Percentiles rank a stretch among this genome's conserved stretches.
Evolutionary conservation across 2,888 invertebrate genomes (phyloP).

Genomic region (Pediacus dermestoides): DNA sequence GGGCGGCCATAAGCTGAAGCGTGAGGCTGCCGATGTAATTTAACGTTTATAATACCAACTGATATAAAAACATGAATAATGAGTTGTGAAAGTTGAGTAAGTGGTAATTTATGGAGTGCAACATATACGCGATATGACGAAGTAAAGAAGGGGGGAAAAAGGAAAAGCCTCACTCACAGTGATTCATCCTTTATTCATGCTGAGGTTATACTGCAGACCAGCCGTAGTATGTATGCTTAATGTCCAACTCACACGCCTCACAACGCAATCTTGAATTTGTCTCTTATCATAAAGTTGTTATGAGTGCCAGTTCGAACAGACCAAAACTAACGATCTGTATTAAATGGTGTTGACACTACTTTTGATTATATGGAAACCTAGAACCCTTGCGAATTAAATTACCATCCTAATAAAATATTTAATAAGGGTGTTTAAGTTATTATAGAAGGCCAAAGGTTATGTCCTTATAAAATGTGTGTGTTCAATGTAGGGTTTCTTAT

Average conservation of each 20-base stretch:
- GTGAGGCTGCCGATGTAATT: constrained; percentile 6
- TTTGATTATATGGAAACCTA: background rate
- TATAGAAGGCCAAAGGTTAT: constrained; percentile 26
- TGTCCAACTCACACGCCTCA: constrained; percentile 14
- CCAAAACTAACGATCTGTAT: constrained; percentile 1
- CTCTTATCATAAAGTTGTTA: too few species aligned
- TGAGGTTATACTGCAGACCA: constrained; percentile 20
- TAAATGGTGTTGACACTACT: constrained; percentile 1
- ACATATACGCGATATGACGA: constrained; percentile 25
- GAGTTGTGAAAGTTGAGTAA: constrained; percentile 17
- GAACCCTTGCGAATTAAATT: background rate
- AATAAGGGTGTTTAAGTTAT: too few species aligned
- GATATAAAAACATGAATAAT: constrained; percentile 8
- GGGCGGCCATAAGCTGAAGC: too few species aligned
- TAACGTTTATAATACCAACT: constrained; percentile 4
- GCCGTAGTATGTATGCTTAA: constrained; percentile 9
- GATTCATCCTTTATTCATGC: constrained; percentile 30
- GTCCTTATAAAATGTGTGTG: too few species aligned
- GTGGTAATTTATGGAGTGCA: constrained; percentile 23
- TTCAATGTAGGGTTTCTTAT: too few species aligned
- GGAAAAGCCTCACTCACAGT: constrained; percentile 19
- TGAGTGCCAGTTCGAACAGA: too few species aligned
- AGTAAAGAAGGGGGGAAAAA: constrained; percentile 18
- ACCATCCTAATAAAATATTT: constrained; percentile 2
- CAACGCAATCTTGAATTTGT: constrained; percentile 9